Conservation (phyloP, 2,113 vertebrate species). For the Scomber scombrus region DNA sequence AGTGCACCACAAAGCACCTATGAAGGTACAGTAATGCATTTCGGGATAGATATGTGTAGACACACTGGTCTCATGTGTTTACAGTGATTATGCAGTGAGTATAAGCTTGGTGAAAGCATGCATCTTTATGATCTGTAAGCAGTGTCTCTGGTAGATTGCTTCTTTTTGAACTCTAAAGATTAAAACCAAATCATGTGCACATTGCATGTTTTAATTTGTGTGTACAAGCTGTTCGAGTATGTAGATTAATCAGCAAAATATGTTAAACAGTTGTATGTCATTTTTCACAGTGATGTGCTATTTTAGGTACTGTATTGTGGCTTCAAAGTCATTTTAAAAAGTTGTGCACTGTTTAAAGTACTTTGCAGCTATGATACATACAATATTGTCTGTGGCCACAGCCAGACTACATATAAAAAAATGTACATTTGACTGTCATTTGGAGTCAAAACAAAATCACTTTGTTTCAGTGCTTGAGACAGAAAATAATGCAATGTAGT, state of each 20-base stretch:
- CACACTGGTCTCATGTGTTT: not conserved
- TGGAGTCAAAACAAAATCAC: slow-evolving; percentile 34
- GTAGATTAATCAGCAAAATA: not conserved
- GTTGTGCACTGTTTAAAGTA: slow-evolving; percentile 12
- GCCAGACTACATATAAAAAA: slow-evolving; percentile 36
- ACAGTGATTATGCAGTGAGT: not conserved
- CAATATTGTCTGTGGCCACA: slow-evolving; percentile 39
- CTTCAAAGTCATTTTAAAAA: too few relatives aligned
- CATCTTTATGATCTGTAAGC: not conserved
- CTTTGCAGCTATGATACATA: slow-evolving; percentile 15
- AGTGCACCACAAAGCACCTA: not conserved
- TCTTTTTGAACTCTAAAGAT: not conserved
- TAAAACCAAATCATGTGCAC: slow-evolving; percentile 27
- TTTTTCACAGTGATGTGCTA: not conserved
- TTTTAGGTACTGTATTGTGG: too few relatives aligned
- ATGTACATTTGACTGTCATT: slow-evolving; percentile 54
- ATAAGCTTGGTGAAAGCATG: not conserved
- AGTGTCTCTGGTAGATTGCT: slow-evolving; percentile 5
- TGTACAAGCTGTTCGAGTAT: not conserved
- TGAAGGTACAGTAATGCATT: too few relatives aligned
- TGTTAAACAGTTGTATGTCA: slow-evolving; percentile 23
- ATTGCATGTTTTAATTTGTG: slow-evolving; percentile 7
- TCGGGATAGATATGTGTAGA: not conserved
- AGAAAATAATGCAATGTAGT: slow-evolving; percentile 55
- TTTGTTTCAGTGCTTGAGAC: slow-evolving; percentile 65